Evolutionary conservation across 2,797 vertebrate species (phyloP).

Genomic region (Scarus forsteni): DNA sequence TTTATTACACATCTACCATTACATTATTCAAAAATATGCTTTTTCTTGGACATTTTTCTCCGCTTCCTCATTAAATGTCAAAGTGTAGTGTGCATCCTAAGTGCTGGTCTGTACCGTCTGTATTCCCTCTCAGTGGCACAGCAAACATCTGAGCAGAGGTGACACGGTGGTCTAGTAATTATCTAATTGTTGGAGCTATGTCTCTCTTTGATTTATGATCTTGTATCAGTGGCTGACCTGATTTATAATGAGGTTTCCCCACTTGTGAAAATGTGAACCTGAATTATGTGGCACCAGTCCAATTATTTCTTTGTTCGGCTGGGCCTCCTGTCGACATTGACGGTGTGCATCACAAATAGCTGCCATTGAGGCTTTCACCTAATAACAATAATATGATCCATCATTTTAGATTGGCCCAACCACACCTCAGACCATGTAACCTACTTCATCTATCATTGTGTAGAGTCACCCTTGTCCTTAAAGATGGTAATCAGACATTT

Average conservation of each 20-base stretch:
- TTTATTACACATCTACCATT: constrained; percentile 7
- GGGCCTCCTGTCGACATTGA: constrained; percentile 77
- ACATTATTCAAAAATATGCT: constrained; percentile 27
- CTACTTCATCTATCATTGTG: constrained; percentile 64
- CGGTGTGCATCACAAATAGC: constrained; percentile 82
- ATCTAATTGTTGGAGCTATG: constrained; percentile 96
- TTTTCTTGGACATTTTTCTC: constrained; percentile 19
- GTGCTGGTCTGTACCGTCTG: constrained; percentile 45
- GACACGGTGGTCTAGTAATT: constrained; percentile 93
- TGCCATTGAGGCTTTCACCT: constrained; percentile 82
- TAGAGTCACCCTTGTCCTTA: constrained; percentile 48
- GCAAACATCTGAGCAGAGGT: constrained; percentile 83
- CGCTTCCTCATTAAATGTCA: constrained; percentile 55
- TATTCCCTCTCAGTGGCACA: constrained; percentile 62
- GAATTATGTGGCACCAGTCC: constrained; percentile 86
- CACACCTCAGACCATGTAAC: constrained; percentile 63
- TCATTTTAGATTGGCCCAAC: constrained; percentile 82
- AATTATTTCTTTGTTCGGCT: constrained; percentile 86
- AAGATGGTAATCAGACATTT: constrained; percentile 53
- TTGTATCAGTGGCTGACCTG: constrained; percentile 94
- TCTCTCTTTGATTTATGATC: constrained; percentile 95
- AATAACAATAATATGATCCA: constrained; percentile 88
- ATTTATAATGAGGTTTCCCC: constrained; percentile 92
- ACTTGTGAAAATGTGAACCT: constrained; percentile 87
- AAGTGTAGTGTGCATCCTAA: constrained; percentile 54